Conservation (phyloP, 2,888 invertebrate genomes). For the Tetheella fluctuosa region DNA sequence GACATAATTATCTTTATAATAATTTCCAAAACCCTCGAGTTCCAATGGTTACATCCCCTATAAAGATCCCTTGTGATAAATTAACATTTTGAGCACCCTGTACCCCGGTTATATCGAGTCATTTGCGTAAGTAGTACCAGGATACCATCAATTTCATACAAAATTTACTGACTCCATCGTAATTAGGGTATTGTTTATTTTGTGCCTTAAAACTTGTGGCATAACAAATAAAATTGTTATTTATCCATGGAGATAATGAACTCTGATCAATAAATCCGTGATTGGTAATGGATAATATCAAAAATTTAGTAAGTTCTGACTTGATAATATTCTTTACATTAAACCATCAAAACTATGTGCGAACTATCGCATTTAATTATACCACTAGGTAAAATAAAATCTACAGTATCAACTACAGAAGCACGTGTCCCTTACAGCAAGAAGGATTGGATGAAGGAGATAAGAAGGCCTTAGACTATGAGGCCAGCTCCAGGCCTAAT, state of each 20-base stretch:
- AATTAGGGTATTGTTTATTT: constrained; percentile 35
- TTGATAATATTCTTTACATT: too few species aligned
- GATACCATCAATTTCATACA: constrained; percentile 46
- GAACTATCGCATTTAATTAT: too few species aligned
- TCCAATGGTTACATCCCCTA: constrained; percentile 22
- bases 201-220: constrained; percentile 26
- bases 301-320: too few species aligned
- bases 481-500: too few species aligned
- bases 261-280: background rate
- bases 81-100: constrained; percentile 47
- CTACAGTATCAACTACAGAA: too few species aligned
- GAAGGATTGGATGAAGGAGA: too few species aligned
- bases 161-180: constrained; percentile 42
- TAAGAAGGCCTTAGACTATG: too few species aligned
- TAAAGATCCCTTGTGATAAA: constrained; percentile 45
- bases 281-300: background rate
- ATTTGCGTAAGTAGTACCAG: constrained; percentile 39
- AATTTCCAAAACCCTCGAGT: background rate
- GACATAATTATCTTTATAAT: background rate
- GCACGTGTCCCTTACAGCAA: too few species aligned
- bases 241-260: background rate
- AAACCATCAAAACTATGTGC: too few species aligned
- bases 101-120: constrained; percentile 32
- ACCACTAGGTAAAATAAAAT: too few species aligned
- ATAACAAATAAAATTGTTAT: background rate